These are phyloP conservation scores for Oreochromis tanganicae DNA, from an alignment of 2,113 vertebrate species.

Conservation along the genomic window DNA sequence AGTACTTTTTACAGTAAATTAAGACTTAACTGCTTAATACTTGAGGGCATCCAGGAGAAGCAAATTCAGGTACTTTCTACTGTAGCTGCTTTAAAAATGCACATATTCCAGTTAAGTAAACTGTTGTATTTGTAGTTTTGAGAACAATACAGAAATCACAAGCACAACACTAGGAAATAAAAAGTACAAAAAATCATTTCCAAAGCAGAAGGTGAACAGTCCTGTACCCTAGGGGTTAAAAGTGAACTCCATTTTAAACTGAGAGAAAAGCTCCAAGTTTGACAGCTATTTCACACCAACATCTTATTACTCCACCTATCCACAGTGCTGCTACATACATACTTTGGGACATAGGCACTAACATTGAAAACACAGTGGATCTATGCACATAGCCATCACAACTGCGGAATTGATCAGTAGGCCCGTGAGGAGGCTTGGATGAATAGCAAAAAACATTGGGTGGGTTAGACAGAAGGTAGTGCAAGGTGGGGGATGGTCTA, in stretches of 20 bases:
- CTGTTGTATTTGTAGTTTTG: constrained; percentile 32
- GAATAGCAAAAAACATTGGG: neutral
- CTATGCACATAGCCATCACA: constrained; percentile 20
- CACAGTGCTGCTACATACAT: constrained; percentile 61
- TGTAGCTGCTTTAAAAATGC: constrained; percentile 33
- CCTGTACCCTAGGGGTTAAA: constrained; percentile 29
- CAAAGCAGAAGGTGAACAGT: constrained; percentile 49
- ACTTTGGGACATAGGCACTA: constrained; percentile 44
- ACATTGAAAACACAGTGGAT: constrained; percentile 29
- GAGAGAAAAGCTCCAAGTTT: neutral
- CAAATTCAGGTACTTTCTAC: neutral
- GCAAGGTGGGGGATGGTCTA: constrained; percentile 43
- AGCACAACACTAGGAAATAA: constrained; percentile 33
- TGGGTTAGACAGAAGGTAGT: constrained; percentile 14
- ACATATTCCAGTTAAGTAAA: constrained; percentile 63
- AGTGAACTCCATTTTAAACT: constrained; percentile 7
- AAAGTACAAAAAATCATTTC: constrained; percentile 17
- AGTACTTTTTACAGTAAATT: constrained; percentile 34
- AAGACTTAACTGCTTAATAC: constrained; percentile 13
- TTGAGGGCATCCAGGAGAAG: constrained; percentile 9
- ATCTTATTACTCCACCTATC: constrained; percentile 4
- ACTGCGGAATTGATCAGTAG: constrained; percentile 56
- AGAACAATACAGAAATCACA: constrained; percentile 47
- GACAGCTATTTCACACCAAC: constrained; percentile 11
- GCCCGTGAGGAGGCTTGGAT: constrained; percentile 34